Percentiles rank a stretch among this genome's conserved stretches.
Evolutionary conservation across 2,888 invertebrate genomes (phyloP).

Genomic region (Xestia ashworthii): DNA sequence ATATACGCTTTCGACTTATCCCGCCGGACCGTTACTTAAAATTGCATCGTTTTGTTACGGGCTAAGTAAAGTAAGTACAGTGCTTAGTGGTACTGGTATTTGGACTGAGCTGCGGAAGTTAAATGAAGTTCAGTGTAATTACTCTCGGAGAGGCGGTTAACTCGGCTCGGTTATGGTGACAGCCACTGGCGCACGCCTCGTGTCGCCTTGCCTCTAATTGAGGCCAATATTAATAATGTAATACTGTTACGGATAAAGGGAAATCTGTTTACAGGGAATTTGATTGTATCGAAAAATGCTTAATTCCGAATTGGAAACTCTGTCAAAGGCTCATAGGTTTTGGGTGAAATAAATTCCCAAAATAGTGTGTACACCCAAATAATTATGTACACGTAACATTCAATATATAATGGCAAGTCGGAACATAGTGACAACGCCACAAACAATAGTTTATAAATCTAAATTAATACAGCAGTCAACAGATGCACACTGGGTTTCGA

Average conservation of each 20-base stretch:
- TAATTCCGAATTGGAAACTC: not conserved
- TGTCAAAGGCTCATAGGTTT: not conserved
- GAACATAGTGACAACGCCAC: not conserved
- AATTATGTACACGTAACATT: not conserved
- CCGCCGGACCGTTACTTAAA: constrained; percentile 84
- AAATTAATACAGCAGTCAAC: constrained; percentile 18
- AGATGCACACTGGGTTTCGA: constrained; percentile 20
- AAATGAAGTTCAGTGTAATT: constrained; percentile 89
- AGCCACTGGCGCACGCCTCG: constrained; percentile 74
- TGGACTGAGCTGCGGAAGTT: constrained; percentile 87
- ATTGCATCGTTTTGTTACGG: constrained; percentile 87
- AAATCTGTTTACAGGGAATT: constrained; percentile 12
- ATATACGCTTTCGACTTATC: constrained; percentile 78
- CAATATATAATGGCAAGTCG: constrained; percentile 5
- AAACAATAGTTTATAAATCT: constrained; percentile 44
- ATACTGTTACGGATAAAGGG: constrained; percentile 59
- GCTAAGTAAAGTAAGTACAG: constrained; percentile 85
- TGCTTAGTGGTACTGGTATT: constrained; percentile 87
- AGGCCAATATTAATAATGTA: constrained; percentile 77
- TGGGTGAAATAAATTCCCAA: not conserved
- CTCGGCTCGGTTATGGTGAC: constrained; percentile 84
- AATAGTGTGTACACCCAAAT: constrained; percentile 17
- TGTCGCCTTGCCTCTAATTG: constrained; percentile 76
- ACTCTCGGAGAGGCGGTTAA: constrained; percentile 87
- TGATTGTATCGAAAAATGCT: constrained; percentile 8